Base-by-base conservation (phyloP, 2,888 invertebrate genomes). In the Caradrina clavipalpis region DNA sequence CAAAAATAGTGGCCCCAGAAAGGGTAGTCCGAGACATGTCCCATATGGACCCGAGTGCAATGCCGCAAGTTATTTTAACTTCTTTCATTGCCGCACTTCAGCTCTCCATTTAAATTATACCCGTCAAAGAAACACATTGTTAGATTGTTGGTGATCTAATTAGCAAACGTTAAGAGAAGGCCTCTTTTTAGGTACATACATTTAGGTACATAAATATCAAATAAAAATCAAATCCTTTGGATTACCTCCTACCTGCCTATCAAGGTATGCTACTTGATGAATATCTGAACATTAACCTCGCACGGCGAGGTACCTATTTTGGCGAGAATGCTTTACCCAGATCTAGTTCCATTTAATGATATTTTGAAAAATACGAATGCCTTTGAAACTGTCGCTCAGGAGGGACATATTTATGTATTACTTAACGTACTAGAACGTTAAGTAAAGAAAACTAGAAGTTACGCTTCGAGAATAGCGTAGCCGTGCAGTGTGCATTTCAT, bases 1-100 rank as follows among this genome's bases (percentile, higher is more conserved):
- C 93, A 91, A 93, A 95, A 95, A 95, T 95, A 95, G 94, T 94
- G 94, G 93, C 89, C 91, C 88, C 93, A 91, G 94, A 95, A 95
- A 95, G 95, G 95, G 95, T 95, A 94, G 93, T 88, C 89, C 83
- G 89, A 90, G 95, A 95, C 93, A 91, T 74, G 89, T 88, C 88
- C 92, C 95, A 95, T 95, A 94, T 95, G 95, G 95, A 91, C 90
- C 83, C 84, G 87, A 84, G 83, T 87, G 84, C 81, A 81, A 76
- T 78, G 80, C 82, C 72, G 76, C 68, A 80, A 84, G 88, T 89
- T 91, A 91, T 93, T 93, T 93, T 92, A 88, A 92, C 90, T 92
- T 91, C 89, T 90, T 90, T 92, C 88, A 89, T 87, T 88, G 82
- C 85, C 86, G 84, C 86, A 82, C 76, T 76, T 73, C 64, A 70